These are phyloP conservation scores for Drosophila pegasa DNA, from an alignment of 2,888 invertebrate genomes.

Conservation along the genomic window DNA sequence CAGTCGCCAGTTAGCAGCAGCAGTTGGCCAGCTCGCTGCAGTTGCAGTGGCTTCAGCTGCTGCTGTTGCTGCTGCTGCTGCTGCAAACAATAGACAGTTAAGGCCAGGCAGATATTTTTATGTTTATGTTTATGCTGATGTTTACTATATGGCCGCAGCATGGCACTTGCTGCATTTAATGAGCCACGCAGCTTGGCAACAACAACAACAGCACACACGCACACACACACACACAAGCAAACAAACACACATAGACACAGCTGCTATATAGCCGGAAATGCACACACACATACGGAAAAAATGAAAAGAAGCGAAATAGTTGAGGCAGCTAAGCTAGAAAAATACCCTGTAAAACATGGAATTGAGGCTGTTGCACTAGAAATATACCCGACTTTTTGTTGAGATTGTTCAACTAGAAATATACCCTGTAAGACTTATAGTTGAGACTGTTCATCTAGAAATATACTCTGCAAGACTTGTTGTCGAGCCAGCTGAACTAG, in stretches of 20 bases:
- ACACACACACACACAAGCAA: slow-evolving; percentile 3
- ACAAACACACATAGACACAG: slow-evolving; percentile 13
- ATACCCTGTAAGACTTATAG: neutral
- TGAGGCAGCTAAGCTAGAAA: neutral
- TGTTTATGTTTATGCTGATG: slow-evolving; percentile 55
- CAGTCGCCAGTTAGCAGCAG: slow-evolving; percentile 25
- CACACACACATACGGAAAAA: slow-evolving; percentile 14
- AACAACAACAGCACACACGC: slow-evolving; percentile 5
- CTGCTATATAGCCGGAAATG: slow-evolving; percentile 48
- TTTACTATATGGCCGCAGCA: slow-evolving; percentile 64
- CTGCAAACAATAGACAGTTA: slow-evolving; percentile 74
- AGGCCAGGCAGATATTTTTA: slow-evolving; percentile 54
- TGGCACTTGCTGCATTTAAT: slow-evolving; percentile 69
- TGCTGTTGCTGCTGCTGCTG: slow-evolving; percentile 27
- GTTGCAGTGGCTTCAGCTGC: neutral
- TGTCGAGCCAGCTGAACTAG: too few species aligned
- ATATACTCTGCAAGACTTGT: too few species aligned
- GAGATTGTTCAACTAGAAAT: neutral
- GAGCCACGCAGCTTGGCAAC: slow-evolving; percentile 45
- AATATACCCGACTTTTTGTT: neutral
- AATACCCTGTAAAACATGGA: slow-evolving; percentile 5
- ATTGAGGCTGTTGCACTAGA: neutral
- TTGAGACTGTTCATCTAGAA: too few species aligned
- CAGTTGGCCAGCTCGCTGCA: slow-evolving; percentile 14
- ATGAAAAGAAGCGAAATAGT: neutral